phyloP scores from a whole-genome alignment of 2,797 vertebrate genomes.

The Hephaestus fuliginosus region DNA sequence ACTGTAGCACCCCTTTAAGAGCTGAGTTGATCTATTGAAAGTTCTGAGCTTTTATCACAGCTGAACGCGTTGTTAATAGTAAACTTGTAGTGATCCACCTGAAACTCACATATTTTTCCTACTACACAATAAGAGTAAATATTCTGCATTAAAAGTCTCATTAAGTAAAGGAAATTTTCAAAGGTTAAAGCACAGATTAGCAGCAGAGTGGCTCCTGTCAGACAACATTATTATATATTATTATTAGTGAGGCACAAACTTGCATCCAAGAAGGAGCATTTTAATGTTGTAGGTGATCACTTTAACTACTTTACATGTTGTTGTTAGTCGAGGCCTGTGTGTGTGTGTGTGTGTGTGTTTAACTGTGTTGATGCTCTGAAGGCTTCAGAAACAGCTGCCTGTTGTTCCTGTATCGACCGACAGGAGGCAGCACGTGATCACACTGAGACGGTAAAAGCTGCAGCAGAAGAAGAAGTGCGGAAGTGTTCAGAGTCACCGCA shows the following conservation, averaged over 20 bases:
- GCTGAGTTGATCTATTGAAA: no score
- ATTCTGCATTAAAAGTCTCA: background rate
- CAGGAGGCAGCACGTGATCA: background rate
- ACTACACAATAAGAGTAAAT: background rate
- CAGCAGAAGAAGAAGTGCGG: slow-evolving; percentile 71
- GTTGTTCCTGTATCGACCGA: slow-evolving; percentile 8
- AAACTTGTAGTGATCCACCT: background rate
- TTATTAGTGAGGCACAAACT: background rate
- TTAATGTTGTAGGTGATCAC: background rate
- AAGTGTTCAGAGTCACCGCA: background rate
- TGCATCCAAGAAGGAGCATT: background rate
- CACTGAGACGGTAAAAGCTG: accelerated
- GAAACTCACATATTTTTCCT: no score
- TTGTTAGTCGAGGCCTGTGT: background rate
- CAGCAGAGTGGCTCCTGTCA: background rate
- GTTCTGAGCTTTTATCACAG: no score
- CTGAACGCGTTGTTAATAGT: no score
- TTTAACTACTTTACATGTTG: background rate
- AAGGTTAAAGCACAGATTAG: background rate
- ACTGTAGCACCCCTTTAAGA: no score
- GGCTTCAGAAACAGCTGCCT: background rate
- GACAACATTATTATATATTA: background rate
- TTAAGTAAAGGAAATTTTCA: background rate
- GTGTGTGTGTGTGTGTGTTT: background rate
- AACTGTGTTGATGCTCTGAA: no score